Percentiles rank a stretch among this genome's conserved stretches.
These are phyloP conservation scores for Bursaphelenchus mucronatus DNA, from an alignment of 1,140 invertebrate genomes.

Conservation along the genomic window DNA sequence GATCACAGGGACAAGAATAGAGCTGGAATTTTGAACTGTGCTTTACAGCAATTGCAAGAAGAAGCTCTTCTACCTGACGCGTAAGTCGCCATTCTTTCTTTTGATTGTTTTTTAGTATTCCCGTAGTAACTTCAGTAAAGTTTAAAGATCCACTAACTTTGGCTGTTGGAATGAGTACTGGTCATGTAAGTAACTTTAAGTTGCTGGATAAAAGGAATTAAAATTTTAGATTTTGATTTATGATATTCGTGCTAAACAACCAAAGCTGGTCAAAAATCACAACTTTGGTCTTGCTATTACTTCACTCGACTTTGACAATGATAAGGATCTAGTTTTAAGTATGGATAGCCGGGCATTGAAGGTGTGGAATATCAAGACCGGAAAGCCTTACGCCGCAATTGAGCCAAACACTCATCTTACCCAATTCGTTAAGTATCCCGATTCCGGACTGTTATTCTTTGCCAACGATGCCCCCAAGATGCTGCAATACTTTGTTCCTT, in stretches of 20 bases:
- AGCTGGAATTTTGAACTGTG: constrained; percentile 80
- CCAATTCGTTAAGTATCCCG: constrained; percentile 80
- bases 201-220: not conserved
- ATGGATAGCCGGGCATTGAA: constrained; percentile 87
- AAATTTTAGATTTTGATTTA: constrained; percentile 73
- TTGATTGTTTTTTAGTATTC: constrained; percentile 13
- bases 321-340: constrained; percentile 75
- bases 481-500: constrained; percentile 87
- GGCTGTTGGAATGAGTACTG: constrained; percentile 84
- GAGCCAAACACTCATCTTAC: constrained; percentile 77
- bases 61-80: constrained; percentile 1
- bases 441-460: constrained; percentile 81
- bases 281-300: constrained; percentile 87
- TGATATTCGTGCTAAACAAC: constrained; percentile 85
- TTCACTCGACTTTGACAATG: constrained; percentile 75
- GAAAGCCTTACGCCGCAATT: constrained; percentile 85
- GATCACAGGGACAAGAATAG: constrained; percentile 76
- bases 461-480: constrained; percentile 91
- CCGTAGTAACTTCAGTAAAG: constrained; percentile 65
- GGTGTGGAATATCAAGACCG: constrained; percentile 89
- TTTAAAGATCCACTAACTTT: constrained; percentile 72
- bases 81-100: constrained; percentile 22
- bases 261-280: constrained; percentile 85
- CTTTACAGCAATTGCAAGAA: constrained; percentile 63
- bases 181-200: constrained; percentile 69